A percentile compares a stretch with the other conserved stretches of the same genome.
phyloP scores from a whole-genome alignment of 2,113 vertebrate genomes.

The Anseranas semipalmata region DNA sequence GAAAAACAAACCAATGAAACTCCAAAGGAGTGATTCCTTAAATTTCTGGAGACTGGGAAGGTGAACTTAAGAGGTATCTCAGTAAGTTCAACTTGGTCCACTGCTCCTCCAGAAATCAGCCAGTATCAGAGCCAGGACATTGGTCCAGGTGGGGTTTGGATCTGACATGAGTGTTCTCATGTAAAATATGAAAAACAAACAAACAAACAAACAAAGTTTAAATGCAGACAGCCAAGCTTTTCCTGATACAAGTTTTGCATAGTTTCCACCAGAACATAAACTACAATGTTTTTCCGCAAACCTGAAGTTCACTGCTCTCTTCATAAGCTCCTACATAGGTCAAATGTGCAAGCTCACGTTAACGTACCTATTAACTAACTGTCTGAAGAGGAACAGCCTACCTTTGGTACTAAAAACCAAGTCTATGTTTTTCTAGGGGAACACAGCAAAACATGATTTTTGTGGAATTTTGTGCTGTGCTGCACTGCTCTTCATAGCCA shows the following conservation, averaged over 20 bases:
- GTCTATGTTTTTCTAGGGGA: background rate
- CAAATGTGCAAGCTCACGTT: background rate
- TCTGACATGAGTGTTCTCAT: background rate
- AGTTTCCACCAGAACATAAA: background rate
- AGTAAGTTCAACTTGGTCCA: background rate
- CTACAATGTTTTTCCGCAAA: background rate
- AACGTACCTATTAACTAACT: background rate
- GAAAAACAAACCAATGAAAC: background rate
- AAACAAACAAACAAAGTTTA: background rate
- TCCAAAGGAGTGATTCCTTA: background rate
- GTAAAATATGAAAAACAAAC: background rate
- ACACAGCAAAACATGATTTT: background rate
- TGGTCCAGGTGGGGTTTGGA: background rate
- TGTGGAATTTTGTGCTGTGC: background rate
- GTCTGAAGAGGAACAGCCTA: background rate
- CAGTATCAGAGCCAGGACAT: background rate
- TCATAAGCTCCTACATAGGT: background rate
- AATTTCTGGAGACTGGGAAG: background rate
- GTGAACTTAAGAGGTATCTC: background rate
- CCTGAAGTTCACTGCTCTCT: background rate
- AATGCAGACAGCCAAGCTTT: background rate
- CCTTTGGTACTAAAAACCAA: background rate
- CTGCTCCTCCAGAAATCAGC: background rate
- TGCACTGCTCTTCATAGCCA: background rate
- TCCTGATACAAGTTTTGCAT: background rate